Conservation (phyloP, 2,888 invertebrate species). For the Acrobasis repandana region DNA sequence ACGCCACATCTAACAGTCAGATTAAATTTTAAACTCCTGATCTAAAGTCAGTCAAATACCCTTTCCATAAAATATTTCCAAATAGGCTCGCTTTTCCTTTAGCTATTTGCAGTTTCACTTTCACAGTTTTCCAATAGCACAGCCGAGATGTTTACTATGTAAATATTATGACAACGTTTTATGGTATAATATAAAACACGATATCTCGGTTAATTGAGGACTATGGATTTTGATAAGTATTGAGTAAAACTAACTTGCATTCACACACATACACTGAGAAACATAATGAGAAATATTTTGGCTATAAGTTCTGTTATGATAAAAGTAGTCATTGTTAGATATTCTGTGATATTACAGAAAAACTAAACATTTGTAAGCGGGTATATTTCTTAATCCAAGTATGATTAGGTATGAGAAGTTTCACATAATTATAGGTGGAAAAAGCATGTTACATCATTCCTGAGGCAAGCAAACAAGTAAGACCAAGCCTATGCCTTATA, state of each 20-base stretch:
- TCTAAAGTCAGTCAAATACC: background rate
- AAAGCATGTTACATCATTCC: background rate
- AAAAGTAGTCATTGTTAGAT: too few species aligned
- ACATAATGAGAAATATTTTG: too few species aligned
- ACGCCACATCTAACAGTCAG: too few species aligned
- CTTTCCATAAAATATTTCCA: background rate
- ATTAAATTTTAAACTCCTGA: background rate
- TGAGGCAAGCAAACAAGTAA: background rate
- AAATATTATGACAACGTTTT: conserved; percentile 32
- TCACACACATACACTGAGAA: too few species aligned
- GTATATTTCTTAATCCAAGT: too few species aligned
- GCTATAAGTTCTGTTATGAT: too few species aligned
- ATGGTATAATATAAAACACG: background rate
- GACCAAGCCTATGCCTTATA: background rate
- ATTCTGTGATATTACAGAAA: too few species aligned
- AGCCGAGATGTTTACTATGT: conserved; percentile 32
- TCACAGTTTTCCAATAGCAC: conserved; percentile 51
- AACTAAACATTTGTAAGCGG: too few species aligned
- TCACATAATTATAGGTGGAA: background rate
- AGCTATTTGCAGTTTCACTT: conserved; percentile 65
- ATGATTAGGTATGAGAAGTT: background rate
- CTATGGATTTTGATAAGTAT: background rate
- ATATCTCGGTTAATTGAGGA: conserved; percentile 19
- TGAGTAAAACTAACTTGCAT: background rate
- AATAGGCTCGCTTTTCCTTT: conserved; percentile 60